Percentiles rank a stretch among this genome's conserved stretches.
phyloP scores from a whole-genome alignment of 2,113 vertebrate species.

The Protobothrops flavoviridis region DNA sequence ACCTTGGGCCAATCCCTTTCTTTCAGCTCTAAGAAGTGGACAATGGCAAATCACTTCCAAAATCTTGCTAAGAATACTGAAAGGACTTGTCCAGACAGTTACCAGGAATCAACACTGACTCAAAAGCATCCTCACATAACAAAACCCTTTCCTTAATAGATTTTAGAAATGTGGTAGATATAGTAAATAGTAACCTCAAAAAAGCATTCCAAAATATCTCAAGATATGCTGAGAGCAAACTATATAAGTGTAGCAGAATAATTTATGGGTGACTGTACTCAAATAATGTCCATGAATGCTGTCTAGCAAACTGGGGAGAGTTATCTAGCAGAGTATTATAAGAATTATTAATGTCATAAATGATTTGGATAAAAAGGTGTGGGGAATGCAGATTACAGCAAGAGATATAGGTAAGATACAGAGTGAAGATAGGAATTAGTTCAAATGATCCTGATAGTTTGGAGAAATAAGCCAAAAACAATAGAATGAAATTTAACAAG shows the following conservation, averaged over 20 bases:
- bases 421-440: neutral
- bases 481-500: neutral
- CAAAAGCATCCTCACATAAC: neutral
- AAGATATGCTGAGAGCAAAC: neutral
- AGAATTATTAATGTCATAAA: neutral
- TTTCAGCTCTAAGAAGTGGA: neutral
- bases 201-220: neutral
- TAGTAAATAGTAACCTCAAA: neutral
- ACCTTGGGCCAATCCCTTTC: neutral
- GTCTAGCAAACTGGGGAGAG: neutral
- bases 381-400: neutral
- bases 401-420: neutral
- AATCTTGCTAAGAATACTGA: neutral
- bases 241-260: neutral
- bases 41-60: neutral
- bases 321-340: neutral
- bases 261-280: neutral
- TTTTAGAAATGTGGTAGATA: neutral
- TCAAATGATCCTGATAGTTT: neutral
- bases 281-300: neutral
- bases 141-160: neutral
- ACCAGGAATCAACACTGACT: neutral
- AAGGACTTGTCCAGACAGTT: neutral
- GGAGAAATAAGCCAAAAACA: neutral
- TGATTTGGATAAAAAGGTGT: neutral